Evolutionary conservation across 92 coral and sea anemone species (phyloP).

Genomic region (Bergia puertoricense): DNA sequence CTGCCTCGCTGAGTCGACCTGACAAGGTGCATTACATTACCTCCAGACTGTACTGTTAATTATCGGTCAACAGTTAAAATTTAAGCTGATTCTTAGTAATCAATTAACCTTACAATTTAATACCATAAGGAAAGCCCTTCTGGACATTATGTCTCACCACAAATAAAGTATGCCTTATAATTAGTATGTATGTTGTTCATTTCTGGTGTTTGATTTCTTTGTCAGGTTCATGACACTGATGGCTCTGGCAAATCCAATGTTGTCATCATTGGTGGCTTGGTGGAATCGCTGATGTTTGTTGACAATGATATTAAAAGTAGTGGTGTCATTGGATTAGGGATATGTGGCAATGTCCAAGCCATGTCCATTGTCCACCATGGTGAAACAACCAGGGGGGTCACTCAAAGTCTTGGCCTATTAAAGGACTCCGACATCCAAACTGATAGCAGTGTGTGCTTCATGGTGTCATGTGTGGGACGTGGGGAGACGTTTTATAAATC

Average conservation of each 20-base stretch:
- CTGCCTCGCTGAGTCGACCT: too few species aligned
- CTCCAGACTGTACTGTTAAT: too few species aligned
- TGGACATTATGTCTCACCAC: too few species aligned
- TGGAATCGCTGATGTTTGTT: conserved; percentile 84
- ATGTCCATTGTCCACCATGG: conserved; percentile 87
- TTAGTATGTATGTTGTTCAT: too few species aligned
- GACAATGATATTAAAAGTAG: conserved; percentile 71
- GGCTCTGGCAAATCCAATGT: conserved; percentile 82
- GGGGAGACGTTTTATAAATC: conserved; percentile 74
- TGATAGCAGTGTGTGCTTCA: conserved; percentile 74
- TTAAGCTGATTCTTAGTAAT: too few species aligned
- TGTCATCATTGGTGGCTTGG: conserved; percentile 90
- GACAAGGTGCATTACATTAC: too few species aligned
- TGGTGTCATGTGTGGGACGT: conserved; percentile 91
- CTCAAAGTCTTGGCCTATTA: conserved; percentile 59
- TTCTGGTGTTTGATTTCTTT: background rate
- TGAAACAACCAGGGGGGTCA: conserved; percentile 68
- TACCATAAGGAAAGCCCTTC: too few species aligned
- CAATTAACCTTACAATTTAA: too few species aligned
- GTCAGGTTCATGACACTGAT: conserved; percentile 76
- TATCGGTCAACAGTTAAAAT: too few species aligned
- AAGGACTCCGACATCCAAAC: conserved; percentile 57
- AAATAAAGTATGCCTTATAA: background rate
- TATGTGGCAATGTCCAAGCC: conserved; percentile 90
- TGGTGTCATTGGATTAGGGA: conserved; percentile 87